Percentiles rank a stretch among this genome's conserved stretches.
phyloP scores from a whole-genome alignment of 2,797 vertebrate genomes.

The Hypotaenidia philippensis region DNA sequence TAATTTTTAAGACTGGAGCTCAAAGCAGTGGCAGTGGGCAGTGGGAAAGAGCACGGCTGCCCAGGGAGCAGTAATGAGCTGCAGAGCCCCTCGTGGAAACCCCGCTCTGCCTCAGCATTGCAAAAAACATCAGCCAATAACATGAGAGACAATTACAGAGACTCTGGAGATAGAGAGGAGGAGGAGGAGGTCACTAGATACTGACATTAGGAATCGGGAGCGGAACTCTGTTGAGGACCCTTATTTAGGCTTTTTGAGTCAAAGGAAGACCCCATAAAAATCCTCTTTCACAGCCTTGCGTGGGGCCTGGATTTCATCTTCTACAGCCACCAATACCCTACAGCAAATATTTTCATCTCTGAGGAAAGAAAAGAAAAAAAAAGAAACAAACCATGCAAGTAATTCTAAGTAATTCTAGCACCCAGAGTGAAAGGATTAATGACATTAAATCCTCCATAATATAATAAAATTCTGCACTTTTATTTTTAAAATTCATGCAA shows the following conservation, averaged over 20 bases:
- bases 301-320: slow-evolving; percentile 26
- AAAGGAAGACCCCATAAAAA: not conserved
- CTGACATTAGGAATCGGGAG: not conserved
- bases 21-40: not conserved
- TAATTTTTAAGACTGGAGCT: not conserved
- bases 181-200: not conserved
- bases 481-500: not conserved
- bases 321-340: not conserved
- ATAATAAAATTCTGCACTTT: not conserved
- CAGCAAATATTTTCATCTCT: slow-evolving; percentile 9
- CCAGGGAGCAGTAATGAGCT: not conserved
- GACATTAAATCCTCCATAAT: not conserved
- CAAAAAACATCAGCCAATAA: not conserved
- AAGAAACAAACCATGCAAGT: not conserved
- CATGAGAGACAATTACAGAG: not conserved
- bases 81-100: rapidly evolving
- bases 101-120: not conserved
- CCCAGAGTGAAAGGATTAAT: not conserved
- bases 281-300: not conserved
- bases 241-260: not conserved
- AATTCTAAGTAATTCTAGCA: not conserved
- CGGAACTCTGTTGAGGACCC: not conserved
- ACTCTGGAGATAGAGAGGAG: not conserved
- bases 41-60: rapidly evolving
- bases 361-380: slow-evolving; percentile 1